A percentile compares a stretch with the other conserved stretches of the same genome.
Conservation (phyloP, 2,797 vertebrate species). For the Anguilla anguilla region DNA sequence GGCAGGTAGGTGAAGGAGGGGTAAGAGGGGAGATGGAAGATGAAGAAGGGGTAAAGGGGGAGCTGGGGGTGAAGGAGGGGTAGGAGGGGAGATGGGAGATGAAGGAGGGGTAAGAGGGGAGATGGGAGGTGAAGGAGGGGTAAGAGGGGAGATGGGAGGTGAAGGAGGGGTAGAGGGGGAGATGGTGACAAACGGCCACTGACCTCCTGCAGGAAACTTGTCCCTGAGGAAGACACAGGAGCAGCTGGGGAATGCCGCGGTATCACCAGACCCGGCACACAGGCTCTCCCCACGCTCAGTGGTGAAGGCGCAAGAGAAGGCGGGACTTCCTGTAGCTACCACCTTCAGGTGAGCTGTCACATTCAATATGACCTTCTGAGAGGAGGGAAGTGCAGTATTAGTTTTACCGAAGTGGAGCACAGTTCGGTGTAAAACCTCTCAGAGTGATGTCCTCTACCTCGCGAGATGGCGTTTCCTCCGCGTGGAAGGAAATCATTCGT, state of each 20-base stretch:
- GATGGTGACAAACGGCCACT: constrained; percentile 19
- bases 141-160: background rate
- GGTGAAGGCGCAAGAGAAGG: constrained; percentile 55
- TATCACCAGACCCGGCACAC: background rate
- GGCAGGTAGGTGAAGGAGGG: too few species aligned
- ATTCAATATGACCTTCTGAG: constrained; percentile 52
- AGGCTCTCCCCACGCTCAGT: background rate
- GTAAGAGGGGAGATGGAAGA: too few species aligned
- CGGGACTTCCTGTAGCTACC: background rate
- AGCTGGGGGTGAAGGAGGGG: too few species aligned
- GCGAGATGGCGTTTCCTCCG: background rate
- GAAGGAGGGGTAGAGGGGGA: background rate
- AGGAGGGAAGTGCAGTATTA: background rate
- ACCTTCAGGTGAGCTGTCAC: constrained; percentile 46
- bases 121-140: background rate
- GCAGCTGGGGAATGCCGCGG: constrained; percentile 59
- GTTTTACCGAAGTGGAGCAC: background rate
- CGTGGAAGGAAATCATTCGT: constrained; percentile 56
- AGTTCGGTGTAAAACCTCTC: background rate
- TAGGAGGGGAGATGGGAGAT: too few species aligned
- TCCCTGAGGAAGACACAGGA: constrained; percentile 49
- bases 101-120: background rate
- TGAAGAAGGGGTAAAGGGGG: too few species aligned
- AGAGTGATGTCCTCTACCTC: constrained; percentile 45
- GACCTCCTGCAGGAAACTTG: constrained; percentile 49